Conservation (phyloP, 2,888 invertebrate genomes). For the Tuberolachnus salignus region DNA sequence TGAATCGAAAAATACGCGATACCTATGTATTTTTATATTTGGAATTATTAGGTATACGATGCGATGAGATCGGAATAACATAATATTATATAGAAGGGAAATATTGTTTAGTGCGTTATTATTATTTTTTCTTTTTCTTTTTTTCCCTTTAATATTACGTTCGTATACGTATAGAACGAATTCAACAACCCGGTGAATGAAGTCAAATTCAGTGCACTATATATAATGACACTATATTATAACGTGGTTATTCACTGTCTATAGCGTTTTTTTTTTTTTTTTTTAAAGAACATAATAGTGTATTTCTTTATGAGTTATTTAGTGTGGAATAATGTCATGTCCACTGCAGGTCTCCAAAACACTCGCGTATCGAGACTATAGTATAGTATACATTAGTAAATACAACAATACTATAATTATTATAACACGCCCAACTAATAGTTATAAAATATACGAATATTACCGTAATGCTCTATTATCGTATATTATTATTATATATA, state of each 20-base stretch:
- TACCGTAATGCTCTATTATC: too few species aligned
- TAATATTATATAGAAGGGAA: constrained; percentile 8
- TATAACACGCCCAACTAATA: too few species aligned
- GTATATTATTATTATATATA: too few species aligned
- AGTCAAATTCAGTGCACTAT: background rate
- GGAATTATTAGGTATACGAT: constrained; percentile 26
- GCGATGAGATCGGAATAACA: constrained; percentile 29
- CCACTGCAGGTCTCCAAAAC: too few species aligned
- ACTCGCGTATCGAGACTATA: too few species aligned
- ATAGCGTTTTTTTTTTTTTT: too few species aligned
- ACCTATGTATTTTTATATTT: constrained; percentile 5
- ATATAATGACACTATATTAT: background rate
- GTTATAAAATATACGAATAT: too few species aligned
- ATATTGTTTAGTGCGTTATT: constrained; percentile 5
- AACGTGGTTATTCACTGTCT: background rate
- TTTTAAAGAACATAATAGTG: background rate
- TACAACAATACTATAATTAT: too few species aligned
- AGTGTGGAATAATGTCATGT: background rate
- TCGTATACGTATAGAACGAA: constrained; percentile 10
- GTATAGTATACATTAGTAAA: too few species aligned
- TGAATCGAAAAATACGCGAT: constrained; percentile 21
- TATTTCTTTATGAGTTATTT: background rate
- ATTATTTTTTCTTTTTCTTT: too few species aligned
- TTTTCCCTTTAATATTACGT: background rate
- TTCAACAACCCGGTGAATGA: background rate